Evolutionary conservation across 2,113 vertebrate genomes (phyloP).

Genomic region (Gavia stellata): DNA sequence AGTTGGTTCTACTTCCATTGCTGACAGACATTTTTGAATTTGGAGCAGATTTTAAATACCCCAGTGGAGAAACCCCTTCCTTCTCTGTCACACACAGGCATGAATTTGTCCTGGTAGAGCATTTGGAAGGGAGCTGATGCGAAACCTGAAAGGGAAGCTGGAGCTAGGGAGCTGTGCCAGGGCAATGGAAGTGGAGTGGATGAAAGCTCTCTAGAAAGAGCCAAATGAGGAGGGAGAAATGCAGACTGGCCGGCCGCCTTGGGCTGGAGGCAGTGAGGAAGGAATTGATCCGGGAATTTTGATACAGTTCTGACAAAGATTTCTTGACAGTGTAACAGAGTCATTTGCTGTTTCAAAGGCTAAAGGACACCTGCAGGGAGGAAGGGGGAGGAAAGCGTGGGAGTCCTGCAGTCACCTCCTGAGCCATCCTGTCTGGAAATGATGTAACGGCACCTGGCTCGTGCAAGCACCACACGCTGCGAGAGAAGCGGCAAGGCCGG

Average conservation of each 20-base stretch:
- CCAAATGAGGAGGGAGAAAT: not conserved
- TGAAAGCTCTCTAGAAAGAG: not conserved
- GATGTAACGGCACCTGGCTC: not conserved
- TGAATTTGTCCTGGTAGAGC: not conserved
- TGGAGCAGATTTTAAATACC: not conserved
- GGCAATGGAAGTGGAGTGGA: not conserved
- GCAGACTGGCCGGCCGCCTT: not conserved
- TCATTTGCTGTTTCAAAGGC: not conserved
- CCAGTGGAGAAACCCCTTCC: not conserved
- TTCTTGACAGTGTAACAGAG: not conserved
- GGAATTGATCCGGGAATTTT: not conserved
- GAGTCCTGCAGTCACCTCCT: not conserved
- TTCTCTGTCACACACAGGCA: not conserved
- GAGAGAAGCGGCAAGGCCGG: not conserved
- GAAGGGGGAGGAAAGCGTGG: not conserved
- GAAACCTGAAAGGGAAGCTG: not conserved
- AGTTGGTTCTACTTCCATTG: not conserved
- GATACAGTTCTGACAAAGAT: not conserved
- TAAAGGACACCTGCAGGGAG: not conserved
- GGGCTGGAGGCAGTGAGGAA: not conserved
- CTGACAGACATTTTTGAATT: not conserved
- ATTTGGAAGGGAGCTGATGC: not conserved
- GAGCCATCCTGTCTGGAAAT: not conserved
- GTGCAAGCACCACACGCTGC: not conserved
- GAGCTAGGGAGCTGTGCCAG: not conserved